Conservation (phyloP, 1,140 invertebrate genomes). For the Aphaenogaster rudis region DNA sequence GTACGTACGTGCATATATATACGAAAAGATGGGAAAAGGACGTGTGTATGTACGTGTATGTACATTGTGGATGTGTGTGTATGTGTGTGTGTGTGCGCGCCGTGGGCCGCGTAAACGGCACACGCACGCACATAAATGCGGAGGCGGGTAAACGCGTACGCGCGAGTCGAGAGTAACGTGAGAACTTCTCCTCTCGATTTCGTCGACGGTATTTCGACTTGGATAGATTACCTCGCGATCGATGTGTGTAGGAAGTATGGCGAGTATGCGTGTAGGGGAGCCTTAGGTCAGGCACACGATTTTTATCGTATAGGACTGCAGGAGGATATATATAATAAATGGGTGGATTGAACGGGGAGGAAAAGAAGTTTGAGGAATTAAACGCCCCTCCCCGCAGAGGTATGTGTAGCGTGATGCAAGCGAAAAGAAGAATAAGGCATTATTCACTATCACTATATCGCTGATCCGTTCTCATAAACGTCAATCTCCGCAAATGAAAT, state of each 20-base stretch:
- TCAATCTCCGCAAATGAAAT: neutral
- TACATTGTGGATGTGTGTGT: neutral
- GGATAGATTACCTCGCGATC: slow-evolving; percentile 57
- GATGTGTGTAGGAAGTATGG: slow-evolving; percentile 50
- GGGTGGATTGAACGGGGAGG: neutral
- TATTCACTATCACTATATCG: neutral
- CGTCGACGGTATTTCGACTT: slow-evolving; percentile 58
- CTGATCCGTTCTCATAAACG: neutral
- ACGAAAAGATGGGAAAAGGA: slow-evolving; percentile 27
- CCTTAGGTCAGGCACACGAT: slow-evolving; percentile 39
- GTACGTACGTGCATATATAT: neutral
- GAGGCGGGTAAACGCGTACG: slow-evolving; percentile 29
- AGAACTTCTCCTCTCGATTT: slow-evolving; percentile 60
- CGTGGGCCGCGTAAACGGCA: slow-evolving; percentile 35
- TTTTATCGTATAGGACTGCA: neutral
- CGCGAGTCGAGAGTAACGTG: slow-evolving; percentile 48
- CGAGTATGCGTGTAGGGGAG: slow-evolving; percentile 39
- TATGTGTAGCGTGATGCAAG: slow-evolving; percentile 18
- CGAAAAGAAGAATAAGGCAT: slow-evolving; percentile 3
- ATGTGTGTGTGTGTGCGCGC: neutral
- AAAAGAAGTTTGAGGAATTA: slow-evolving; percentile 13
- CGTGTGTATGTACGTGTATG: too few relatives aligned
- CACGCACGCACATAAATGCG: slow-evolving; percentile 37
- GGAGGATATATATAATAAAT: slow-evolving; percentile 15
- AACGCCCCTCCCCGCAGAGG: neutral